A percentile compares a stretch with the other conserved stretches of the same genome.
phyloP scores from a whole-genome alignment of 2,113 vertebrate genomes.

The Cyrtonyx montezumae region DNA sequence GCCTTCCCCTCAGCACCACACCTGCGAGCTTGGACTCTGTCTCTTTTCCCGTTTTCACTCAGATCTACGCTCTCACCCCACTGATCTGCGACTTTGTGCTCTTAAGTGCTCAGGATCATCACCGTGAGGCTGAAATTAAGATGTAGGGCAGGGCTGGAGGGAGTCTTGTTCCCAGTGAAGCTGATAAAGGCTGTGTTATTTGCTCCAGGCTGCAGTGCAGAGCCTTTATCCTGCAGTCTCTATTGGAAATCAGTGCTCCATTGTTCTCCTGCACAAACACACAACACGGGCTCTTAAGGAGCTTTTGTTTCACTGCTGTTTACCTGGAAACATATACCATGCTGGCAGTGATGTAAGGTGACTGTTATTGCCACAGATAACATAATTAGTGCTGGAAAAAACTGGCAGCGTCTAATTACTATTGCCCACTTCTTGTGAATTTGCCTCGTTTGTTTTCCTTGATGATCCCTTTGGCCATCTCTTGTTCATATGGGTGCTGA shows the following conservation, averaged over 20 bases:
- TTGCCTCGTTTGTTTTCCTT: background rate
- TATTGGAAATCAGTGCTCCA: background rate
- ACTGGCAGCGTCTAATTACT: background rate
- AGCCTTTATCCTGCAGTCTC: conserved; percentile 5
- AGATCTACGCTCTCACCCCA: background rate
- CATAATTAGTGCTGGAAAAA: background rate
- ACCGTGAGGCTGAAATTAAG: background rate
- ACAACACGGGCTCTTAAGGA: background rate
- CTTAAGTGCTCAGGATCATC: background rate
- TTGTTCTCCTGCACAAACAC: conserved; percentile 53
- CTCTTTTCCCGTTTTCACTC: background rate
- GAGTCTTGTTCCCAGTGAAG: background rate
- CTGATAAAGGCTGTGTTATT: background rate
- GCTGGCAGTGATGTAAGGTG: background rate
- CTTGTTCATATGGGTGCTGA: background rate
- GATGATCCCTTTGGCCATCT: background rate
- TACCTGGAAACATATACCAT: conserved; percentile 45
- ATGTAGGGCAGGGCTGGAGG: background rate
- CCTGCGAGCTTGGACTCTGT: background rate
- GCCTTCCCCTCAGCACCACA: background rate
- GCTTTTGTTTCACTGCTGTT: conserved; percentile 52
- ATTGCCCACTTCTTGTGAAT: background rate
- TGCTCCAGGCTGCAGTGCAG: background rate
- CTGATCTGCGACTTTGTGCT: background rate
- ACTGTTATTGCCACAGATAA: background rate